These are phyloP conservation scores for Zeus faber DNA, from an alignment of 2,113 vertebrate species.

Conservation along the genomic window DNA sequence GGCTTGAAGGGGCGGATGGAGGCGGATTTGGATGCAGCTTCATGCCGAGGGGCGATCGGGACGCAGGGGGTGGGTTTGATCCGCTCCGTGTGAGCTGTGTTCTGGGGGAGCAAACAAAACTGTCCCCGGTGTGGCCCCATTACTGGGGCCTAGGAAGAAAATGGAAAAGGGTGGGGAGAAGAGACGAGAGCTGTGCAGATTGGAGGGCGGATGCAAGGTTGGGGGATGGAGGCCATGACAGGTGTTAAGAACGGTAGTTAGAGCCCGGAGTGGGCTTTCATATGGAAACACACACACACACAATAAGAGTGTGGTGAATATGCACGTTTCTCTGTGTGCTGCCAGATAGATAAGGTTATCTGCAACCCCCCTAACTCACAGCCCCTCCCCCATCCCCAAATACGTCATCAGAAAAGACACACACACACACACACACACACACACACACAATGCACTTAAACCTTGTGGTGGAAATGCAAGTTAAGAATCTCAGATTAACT, in stretches of 20 bases:
- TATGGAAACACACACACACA: background rate
- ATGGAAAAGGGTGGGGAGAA: background rate
- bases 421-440: background rate
- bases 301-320: too few relatives aligned
- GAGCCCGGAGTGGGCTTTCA: background rate
- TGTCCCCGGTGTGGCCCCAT: conserved; percentile 42
- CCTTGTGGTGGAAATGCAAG: too few relatives aligned
- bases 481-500: too few relatives aligned
- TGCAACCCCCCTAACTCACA: background rate
- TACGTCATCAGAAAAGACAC: background rate
- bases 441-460: too few relatives aligned
- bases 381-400: background rate
- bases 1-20: conserved; percentile 36
- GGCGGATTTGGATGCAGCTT: too few relatives aligned
- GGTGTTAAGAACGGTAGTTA: conserved; percentile 1
- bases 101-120: conserved; percentile 32
- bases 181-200: background rate
- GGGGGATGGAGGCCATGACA: background rate
- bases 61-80: too few relatives aligned
- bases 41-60: too few relatives aligned
- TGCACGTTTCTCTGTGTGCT: conserved; percentile 6
- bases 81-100: conserved; percentile 13
- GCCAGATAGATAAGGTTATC: background rate
- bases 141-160: conserved; percentile 3
- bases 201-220: background rate